phyloP scores from a whole-genome alignment of 2,797 vertebrate species.

The Coracias cyanogaster region DNA sequence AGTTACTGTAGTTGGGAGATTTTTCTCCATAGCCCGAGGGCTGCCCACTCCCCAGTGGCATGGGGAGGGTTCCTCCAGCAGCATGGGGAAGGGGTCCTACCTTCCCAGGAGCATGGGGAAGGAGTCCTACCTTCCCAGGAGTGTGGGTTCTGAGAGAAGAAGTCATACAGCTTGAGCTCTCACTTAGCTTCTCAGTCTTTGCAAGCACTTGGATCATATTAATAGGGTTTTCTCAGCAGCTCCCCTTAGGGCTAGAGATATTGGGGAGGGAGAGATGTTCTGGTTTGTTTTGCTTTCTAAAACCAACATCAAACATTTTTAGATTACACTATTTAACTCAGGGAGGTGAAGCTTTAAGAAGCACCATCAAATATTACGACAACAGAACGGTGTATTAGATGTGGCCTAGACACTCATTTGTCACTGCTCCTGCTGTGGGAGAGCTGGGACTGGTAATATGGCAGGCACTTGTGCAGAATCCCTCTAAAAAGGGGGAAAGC shows the following conservation, averaged over 20 bases:
- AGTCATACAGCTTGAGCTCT: not conserved
- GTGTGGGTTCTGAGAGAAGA: not conserved
- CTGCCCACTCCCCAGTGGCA: accelerated
- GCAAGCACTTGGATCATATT: not conserved
- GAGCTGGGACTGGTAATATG: not conserved
- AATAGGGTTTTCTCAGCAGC: not conserved
- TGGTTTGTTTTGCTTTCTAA: not conserved
- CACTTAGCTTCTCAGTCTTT: not conserved
- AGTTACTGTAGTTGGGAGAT: not conserved
- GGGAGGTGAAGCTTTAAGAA: not conserved
- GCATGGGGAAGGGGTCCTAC: not conserved
- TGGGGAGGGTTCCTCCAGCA: not conserved
- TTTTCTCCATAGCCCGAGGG: not conserved
- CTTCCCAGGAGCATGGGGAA: accelerated
- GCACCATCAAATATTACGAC: not conserved
- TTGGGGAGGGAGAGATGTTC: not conserved
- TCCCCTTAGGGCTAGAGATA: not conserved
- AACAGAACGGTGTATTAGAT: not conserved
- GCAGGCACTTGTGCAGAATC: not conserved
- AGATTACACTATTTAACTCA: not conserved
- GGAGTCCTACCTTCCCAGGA: not conserved
- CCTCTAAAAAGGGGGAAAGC: not conserved
- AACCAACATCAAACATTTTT: not conserved
- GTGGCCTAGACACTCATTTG: not conserved
- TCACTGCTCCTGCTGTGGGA: accelerated